Percentiles rank a stretch among this genome's conserved stretches.
These are phyloP conservation scores for Catocala sponsa DNA, from an alignment of 2,888 invertebrate species.

Conservation along the genomic window DNA sequence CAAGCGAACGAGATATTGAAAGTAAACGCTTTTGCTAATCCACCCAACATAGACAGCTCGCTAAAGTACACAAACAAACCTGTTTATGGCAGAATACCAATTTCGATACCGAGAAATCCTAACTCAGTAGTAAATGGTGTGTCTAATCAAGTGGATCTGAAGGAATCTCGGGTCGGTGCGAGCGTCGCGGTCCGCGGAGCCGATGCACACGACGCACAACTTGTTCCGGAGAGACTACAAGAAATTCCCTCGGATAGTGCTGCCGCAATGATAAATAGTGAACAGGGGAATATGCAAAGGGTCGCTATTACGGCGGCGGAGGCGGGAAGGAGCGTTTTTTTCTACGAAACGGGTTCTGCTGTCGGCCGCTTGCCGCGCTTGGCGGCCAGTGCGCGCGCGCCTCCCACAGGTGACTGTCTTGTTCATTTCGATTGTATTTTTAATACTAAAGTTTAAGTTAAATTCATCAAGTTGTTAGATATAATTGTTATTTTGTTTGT, in stretches of 20 bases:
- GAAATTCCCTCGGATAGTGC: slow-evolving; percentile 67
- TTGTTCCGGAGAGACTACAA: slow-evolving; percentile 83
- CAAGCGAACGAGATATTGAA: slow-evolving; percentile 84
- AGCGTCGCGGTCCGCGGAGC: slow-evolving; percentile 49
- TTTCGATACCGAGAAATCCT: slow-evolving; percentile 65
- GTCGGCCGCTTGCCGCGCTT: slow-evolving; percentile 89
- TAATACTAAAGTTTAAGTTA: slow-evolving; percentile 52
- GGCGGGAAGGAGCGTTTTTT: slow-evolving; percentile 83
- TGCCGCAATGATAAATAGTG: slow-evolving; percentile 77
- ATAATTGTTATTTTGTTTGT: slow-evolving; percentile 49
- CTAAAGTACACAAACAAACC: slow-evolving; percentile 73
- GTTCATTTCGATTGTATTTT: slow-evolving; percentile 49
- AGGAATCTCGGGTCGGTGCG: slow-evolving; percentile 55
- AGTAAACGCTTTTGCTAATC: slow-evolving; percentile 81
- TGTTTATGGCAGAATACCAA: slow-evolving; percentile 74
- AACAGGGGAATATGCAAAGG: slow-evolving; percentile 81
- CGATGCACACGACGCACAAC: slow-evolving; percentile 70
- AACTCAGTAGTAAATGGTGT: slow-evolving; percentile 52
- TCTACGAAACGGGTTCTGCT: slow-evolving; percentile 89
- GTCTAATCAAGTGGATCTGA: slow-evolving; percentile 57
- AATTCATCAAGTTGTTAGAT: slow-evolving; percentile 25
- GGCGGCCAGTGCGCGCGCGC: slow-evolving; percentile 89
- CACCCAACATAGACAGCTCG: slow-evolving; percentile 72
- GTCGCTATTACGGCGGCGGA: slow-evolving; percentile 75
- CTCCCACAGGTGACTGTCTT: slow-evolving; percentile 86